A percentile compares a stretch with the other conserved stretches of the same genome.
These are phyloP conservation scores for Girardinichthys multiradiatus DNA, from an alignment of 2,113 vertebrate genomes.

Conservation along the genomic window DNA sequence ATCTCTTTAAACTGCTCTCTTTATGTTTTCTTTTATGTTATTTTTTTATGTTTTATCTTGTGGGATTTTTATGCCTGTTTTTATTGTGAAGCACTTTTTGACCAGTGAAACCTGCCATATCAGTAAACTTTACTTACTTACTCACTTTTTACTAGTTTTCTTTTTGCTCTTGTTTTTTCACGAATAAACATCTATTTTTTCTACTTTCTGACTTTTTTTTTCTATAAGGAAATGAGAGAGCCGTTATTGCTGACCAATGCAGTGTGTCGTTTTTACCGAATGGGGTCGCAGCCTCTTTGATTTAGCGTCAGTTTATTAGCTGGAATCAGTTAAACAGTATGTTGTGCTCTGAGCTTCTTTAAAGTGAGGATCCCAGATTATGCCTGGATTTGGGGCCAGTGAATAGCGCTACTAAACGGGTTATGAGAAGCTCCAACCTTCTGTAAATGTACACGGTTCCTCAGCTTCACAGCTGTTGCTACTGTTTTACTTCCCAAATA, in stretches of 20 bases:
- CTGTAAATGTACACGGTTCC: constrained; percentile 6
- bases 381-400: background rate
- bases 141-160: background rate
- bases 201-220: background rate
- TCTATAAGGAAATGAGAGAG: too few relatives aligned
- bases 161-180: background rate
- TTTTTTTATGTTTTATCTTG: background rate
- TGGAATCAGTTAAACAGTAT: background rate
- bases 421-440: background rate
- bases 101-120: too few relatives aligned
- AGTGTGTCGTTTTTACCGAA: constrained; percentile 25
- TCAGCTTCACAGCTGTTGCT: constrained; percentile 50
- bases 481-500: constrained; percentile 11
- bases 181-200: background rate
- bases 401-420: background rate
- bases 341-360: background rate
- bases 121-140: too few relatives aligned
- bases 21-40: background rate
- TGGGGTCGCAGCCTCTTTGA: constrained; percentile 56
- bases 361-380: background rate
- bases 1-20: too few relatives aligned
- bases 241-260: background rate
- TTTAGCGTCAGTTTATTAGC: constrained; percentile 4
- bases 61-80: background rate
- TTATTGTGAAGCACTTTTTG: background rate